Conservation (phyloP, 2,888 invertebrate species). For the Cheilosia impressa region DNA sequence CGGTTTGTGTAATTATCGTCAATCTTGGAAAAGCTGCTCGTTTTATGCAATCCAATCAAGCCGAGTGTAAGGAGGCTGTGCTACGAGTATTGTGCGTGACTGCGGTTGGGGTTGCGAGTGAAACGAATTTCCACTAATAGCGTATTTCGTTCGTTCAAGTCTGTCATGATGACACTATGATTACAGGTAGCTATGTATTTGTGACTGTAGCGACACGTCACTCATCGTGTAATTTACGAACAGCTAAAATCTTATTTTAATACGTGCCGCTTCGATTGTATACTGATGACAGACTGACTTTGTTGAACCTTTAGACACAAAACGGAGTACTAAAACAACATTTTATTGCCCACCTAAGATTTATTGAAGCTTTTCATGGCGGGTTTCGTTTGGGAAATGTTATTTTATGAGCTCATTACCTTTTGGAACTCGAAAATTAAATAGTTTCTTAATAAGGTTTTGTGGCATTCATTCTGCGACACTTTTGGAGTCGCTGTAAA, state of each 20-base stretch:
- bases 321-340: too few relatives aligned
- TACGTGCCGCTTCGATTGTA: not conserved
- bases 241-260: not conserved
- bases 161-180: conserved; percentile 33
- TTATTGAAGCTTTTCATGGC: too few relatives aligned
- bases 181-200: conserved; percentile 31
- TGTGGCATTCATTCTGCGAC: too few relatives aligned
- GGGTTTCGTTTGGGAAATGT: too few relatives aligned
- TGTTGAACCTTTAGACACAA: too few relatives aligned
- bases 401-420: too few relatives aligned
- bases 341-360: too few relatives aligned
- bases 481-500: too few relatives aligned
- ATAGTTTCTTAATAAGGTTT: too few relatives aligned
- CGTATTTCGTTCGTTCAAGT: conserved; percentile 40
- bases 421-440: too few relatives aligned
- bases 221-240: not conserved
- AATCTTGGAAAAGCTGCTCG: conserved; percentile 42
- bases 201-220: not conserved
- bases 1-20: conserved; percentile 27
- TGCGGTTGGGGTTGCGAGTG: conserved; percentile 22
- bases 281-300: too few relatives aligned
- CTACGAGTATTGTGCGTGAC: conserved; percentile 31
- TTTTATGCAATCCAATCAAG: conserved; percentile 60
- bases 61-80: conserved; percentile 16
- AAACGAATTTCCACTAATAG: conserved; percentile 49